Conservation (phyloP, 2,888 invertebrate genomes). For the Latrodectus hesperus region DNA sequence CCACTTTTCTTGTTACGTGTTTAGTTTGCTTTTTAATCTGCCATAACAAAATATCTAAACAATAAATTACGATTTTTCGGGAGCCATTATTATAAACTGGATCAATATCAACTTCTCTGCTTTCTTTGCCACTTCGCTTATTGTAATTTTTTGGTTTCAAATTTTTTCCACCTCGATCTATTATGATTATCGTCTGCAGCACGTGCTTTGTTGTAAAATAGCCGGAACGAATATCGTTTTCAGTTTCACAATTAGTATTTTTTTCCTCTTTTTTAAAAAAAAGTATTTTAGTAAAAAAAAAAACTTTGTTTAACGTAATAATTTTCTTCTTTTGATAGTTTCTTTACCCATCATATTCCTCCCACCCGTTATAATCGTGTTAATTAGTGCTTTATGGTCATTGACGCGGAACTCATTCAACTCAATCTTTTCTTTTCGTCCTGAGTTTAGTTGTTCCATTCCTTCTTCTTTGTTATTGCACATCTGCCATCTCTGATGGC, state of each 20-base stretch:
- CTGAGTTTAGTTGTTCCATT: not conserved
- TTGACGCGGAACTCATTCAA: conserved; percentile 23
- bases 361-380: conserved; percentile 26
- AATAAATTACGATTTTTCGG: conserved; percentile 42
- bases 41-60: conserved; percentile 17
- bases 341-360: not conserved
- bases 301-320: conserved; percentile 11
- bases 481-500: conserved; percentile 10
- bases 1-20: no score
- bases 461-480: conserved; percentile 3
- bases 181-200: conserved; percentile 35
- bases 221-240: conserved; percentile 15
- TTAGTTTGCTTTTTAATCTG: not conserved
- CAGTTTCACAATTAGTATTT: not conserved
- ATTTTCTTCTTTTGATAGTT: not conserved
- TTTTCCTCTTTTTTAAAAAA: not conserved
- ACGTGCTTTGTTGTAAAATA: conserved; percentile 40
- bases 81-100: conserved; percentile 28
- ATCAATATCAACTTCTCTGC: conserved; percentile 41
- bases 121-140: not conserved
- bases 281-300: not conserved
- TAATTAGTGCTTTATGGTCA: conserved; percentile 40
- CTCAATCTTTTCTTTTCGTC: conserved; percentile 20
- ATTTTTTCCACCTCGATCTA: not conserved
- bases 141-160: not conserved